Percentiles rank a stretch among this genome's conserved stretches.
phyloP scores from a whole-genome alignment of 2,113 vertebrate species.

The Prietella phreatophila region DNA sequence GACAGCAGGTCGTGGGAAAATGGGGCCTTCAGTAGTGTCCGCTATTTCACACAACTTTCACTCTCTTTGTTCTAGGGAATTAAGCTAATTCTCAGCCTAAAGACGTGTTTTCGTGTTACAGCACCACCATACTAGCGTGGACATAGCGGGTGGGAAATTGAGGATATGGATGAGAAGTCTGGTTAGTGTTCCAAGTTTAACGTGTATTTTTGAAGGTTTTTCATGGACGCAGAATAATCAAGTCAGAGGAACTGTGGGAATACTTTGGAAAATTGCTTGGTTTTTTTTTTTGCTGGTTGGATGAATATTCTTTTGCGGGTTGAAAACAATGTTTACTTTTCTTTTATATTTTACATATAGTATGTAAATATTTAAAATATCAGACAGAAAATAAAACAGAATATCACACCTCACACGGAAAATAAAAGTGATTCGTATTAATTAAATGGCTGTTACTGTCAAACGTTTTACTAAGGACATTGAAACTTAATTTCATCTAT shows the following conservation, averaged over 20 bases:
- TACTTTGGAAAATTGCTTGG: background rate
- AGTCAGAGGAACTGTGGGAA: background rate
- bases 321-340: background rate
- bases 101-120: background rate
- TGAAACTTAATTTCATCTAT: background rate
- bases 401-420: background rate
- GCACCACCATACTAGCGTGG: background rate
- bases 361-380: background rate
- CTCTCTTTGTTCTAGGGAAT: constrained; percentile 14
- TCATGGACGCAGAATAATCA: background rate
- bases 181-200: background rate
- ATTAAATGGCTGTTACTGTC: constrained; percentile 8
- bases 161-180: background rate
- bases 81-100: background rate
- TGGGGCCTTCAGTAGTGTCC: constrained; percentile 40
- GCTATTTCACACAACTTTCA: constrained; percentile 28
- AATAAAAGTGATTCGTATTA: constrained; percentile 7
- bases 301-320: background rate
- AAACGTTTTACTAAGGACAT: background rate
- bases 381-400: background rate
- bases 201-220: background rate
- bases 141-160: background rate
- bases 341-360: background rate
- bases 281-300: background rate
- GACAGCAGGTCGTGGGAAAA: constrained; percentile 50